Conservation (phyloP, 2,797 vertebrate genomes). For the Nothura maculosa region DNA sequence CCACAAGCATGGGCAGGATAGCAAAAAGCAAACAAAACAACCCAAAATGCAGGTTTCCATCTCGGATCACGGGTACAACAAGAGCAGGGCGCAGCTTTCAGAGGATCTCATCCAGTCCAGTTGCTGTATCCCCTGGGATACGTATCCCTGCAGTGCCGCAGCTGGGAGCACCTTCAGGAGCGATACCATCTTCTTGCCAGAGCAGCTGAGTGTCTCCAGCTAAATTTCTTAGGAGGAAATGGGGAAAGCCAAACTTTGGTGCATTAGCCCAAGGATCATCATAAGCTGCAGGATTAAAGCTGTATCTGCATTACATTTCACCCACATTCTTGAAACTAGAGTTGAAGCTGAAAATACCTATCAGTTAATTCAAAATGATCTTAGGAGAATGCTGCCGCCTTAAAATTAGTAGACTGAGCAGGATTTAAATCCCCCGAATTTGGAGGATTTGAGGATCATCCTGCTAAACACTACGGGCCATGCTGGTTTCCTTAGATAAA, state of each 20-base stretch:
- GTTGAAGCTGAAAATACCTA: not conserved
- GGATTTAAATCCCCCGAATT: not conserved
- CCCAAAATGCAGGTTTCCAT: not conserved
- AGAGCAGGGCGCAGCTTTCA: not conserved
- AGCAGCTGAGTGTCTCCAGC: not conserved
- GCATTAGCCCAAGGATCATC: not conserved
- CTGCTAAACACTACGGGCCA: not conserved
- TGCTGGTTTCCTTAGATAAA: constrained; percentile 1
- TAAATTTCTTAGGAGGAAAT: not conserved
- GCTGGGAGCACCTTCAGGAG: not conserved
- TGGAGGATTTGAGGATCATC: not conserved
- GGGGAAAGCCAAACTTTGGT: not conserved
- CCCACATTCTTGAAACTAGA: not conserved
- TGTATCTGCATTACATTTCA: not conserved
- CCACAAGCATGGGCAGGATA: not conserved
- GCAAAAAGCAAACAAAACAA: no score
- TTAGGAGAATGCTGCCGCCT: not conserved
- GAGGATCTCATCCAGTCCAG: not conserved
- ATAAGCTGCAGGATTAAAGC: not conserved
- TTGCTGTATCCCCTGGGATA: not conserved
- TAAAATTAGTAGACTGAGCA: not conserved
- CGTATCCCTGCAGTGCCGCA: not conserved
- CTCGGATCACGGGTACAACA: not conserved
- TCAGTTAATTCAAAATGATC: not conserved
- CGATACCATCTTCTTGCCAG: not conserved